A percentile compares a stretch with the other conserved stretches of the same genome.
Conservation (phyloP, 2,797 vertebrate genomes). For the Microctenopoma lineatum region DNA sequence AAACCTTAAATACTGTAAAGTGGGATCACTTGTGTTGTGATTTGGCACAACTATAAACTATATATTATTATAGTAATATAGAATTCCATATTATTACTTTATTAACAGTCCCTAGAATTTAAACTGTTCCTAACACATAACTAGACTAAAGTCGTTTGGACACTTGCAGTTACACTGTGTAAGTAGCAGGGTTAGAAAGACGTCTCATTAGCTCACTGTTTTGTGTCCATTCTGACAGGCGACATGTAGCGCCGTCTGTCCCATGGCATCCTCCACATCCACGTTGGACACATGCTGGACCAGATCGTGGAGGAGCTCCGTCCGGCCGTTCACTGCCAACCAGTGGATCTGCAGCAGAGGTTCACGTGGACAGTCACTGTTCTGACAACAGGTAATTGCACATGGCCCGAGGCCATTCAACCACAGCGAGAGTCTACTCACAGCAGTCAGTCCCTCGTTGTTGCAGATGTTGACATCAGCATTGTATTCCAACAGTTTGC, state of each 20-base stretch:
- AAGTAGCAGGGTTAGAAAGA: too few species aligned
- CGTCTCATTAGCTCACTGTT: slow-evolving; percentile 82
- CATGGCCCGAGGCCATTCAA: slow-evolving; percentile 1
- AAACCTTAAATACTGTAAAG: too few species aligned
- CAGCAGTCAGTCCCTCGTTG: slow-evolving; percentile 98
- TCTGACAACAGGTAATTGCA: neutral
- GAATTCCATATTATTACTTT: too few species aligned
- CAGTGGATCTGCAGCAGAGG: slow-evolving; percentile 91
- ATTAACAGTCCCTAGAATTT: too few species aligned
- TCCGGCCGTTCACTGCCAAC: slow-evolving; percentile 97
- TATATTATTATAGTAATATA: too few species aligned
- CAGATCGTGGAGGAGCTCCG: slow-evolving; percentile 96
- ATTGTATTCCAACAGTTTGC: slow-evolving; percentile 93
- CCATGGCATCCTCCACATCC: slow-evolving; percentile 99
- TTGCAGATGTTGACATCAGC: slow-evolving; percentile 99
- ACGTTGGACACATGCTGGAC: slow-evolving; percentile 97
- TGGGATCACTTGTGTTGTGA: too few species aligned
- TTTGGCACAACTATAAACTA: too few species aligned
- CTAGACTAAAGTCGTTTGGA: too few species aligned
- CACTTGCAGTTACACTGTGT: too few species aligned
- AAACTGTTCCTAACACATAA: too few species aligned
- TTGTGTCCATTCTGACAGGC: slow-evolving; percentile 99
- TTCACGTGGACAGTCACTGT: neutral
- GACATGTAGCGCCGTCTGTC: slow-evolving; percentile 97
- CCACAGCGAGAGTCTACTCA: slow-evolving; percentile 81